Evolutionary conservation across 2,888 invertebrate genomes (phyloP).

Genomic region (Dasysyrphus tricinctus): DNA sequence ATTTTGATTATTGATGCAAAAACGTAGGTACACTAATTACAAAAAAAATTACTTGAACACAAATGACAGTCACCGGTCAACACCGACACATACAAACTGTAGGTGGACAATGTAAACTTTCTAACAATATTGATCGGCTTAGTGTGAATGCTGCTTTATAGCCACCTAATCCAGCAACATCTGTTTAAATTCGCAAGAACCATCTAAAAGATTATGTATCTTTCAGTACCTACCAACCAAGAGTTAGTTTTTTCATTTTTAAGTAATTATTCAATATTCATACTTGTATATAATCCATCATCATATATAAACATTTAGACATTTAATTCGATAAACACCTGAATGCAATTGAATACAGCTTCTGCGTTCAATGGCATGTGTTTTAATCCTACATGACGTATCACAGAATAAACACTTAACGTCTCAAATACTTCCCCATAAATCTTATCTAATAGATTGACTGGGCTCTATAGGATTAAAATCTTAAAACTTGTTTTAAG

Average conservation of each 20-base stretch:
- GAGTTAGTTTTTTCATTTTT: not conserved
- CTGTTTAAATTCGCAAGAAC: not conserved
- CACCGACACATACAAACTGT: no score
- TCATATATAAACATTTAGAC: conserved; percentile 8
- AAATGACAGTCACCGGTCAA: no score
- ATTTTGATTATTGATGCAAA: no score
- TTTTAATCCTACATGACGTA: conserved; percentile 36
- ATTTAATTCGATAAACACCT: conserved; percentile 36
- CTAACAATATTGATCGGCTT: no score
- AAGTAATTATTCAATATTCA: not conserved
- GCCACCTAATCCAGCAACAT: not conserved
- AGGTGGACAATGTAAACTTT: no score
- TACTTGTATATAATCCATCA: conserved; percentile 19
- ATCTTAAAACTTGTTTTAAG: conserved; percentile 20
- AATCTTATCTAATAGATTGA: conserved; percentile 26
- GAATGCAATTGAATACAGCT: conserved; percentile 1
- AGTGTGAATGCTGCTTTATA: no score
- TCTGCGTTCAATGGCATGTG: conserved; percentile 25
- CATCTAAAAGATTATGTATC: not conserved
- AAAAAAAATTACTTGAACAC: no score
- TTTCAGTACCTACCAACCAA: not conserved
- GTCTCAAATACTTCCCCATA: conserved; percentile 33
- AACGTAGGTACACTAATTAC: no score
- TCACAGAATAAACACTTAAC: conserved; percentile 41
- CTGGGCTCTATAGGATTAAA: not conserved